These are phyloP conservation scores for Tinea trinotella DNA, from an alignment of 2,888 invertebrate species.

Conservation along the genomic window DNA sequence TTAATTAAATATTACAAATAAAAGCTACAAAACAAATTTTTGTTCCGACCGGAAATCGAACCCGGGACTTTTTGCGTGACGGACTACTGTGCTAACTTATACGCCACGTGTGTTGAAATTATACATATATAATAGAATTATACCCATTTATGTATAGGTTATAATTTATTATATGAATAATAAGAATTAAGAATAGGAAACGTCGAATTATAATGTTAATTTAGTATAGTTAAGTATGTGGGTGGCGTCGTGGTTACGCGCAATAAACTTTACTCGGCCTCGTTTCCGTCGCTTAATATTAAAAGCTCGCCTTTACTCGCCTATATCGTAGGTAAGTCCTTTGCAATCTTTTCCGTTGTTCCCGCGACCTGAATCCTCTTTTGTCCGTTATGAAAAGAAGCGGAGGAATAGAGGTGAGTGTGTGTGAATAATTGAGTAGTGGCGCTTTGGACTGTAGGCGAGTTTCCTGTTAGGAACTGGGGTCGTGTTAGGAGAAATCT, in stretches of 20 bases:
- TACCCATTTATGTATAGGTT: no score
- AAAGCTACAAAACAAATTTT: no score
- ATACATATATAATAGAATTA: no score
- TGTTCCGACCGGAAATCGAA: no score
- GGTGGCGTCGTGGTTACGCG: slow-evolving; percentile 23
- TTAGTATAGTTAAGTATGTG: neutral
- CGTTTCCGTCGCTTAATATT: slow-evolving; percentile 51
- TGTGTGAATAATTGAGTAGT: slow-evolving; percentile 64
- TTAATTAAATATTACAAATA: no score
- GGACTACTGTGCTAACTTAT: no score
- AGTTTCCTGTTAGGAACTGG: neutral
- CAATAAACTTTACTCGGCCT: slow-evolving; percentile 46
- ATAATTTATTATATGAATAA: neutral
- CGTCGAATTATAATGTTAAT: neutral
- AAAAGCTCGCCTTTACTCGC: slow-evolving; percentile 46
- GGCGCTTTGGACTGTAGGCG: slow-evolving; percentile 28
- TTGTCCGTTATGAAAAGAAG: slow-evolving; percentile 64
- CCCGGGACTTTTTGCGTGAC: no score
- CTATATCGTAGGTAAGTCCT: slow-evolving; percentile 41
- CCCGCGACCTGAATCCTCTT: slow-evolving; percentile 58
- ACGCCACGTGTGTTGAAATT: no score
- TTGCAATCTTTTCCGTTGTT: slow-evolving; percentile 65
- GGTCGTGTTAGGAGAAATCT: slow-evolving; percentile 36
- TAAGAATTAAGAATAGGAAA: neutral
- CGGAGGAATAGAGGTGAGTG: slow-evolving; percentile 43